Conservation (phyloP, 2,113 vertebrate species). For the Rhynchomys soricoides region DNA sequence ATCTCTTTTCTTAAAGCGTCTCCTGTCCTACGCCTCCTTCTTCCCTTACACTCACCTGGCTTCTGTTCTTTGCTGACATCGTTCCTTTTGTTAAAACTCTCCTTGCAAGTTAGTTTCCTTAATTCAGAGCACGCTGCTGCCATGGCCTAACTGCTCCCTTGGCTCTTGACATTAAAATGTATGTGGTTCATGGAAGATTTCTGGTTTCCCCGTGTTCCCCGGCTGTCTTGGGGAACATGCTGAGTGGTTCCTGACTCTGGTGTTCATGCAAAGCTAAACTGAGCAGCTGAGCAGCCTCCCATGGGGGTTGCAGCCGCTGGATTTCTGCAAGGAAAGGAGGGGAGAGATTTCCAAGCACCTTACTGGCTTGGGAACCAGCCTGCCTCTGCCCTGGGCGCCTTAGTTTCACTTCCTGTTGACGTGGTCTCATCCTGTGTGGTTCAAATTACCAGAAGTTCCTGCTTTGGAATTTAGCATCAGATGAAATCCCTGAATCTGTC, state of each 20-base stretch:
- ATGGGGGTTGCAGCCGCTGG: slow-evolving; percentile 50
- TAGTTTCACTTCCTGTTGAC: slow-evolving; percentile 56
- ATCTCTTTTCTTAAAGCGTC: slow-evolving; percentile 9
- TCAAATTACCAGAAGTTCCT: slow-evolving; percentile 42
- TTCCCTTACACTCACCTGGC: background rate
- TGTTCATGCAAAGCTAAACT: slow-evolving; percentile 66
- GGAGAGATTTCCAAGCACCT: slow-evolving; percentile 39
- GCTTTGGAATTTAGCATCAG: slow-evolving; percentile 54
- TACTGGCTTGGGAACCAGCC: background rate
- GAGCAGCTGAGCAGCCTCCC: slow-evolving; percentile 68
- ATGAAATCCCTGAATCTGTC: slow-evolving; percentile 51
- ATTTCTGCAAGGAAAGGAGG: background rate
- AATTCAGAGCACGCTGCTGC: background rate
- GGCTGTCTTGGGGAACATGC: slow-evolving; percentile 63
- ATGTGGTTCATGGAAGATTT: background rate
- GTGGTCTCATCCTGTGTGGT: background rate
- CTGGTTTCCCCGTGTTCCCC: slow-evolving; percentile 40
- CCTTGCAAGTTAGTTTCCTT: background rate
- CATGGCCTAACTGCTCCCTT: background rate
- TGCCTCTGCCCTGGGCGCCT: background rate
- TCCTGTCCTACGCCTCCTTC: background rate
- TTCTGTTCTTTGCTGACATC: slow-evolving; percentile 3
- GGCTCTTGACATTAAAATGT: slow-evolving; percentile 50
- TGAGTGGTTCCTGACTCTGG: slow-evolving; percentile 58
- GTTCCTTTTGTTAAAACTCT: background rate